Evolutionary conservation across 2,888 invertebrate genomes (phyloP), one percentile per base, ranked within the genome.

Genomic region (Smittia sp.): DNA sequence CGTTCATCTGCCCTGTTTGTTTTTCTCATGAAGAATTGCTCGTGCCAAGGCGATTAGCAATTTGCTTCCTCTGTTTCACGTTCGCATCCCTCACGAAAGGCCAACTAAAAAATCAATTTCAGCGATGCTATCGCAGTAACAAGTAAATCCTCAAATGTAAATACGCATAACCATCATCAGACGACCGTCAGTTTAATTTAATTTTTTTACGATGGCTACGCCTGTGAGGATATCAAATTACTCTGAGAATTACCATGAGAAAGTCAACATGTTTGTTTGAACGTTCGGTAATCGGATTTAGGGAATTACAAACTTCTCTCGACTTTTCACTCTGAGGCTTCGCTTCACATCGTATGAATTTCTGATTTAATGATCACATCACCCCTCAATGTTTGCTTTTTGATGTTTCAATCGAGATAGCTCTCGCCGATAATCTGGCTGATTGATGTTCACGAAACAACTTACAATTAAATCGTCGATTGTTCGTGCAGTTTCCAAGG

Each of bases 201-300:
- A n/a, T 20, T 63, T 63, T 63, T 63, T 63, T 63, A 27, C 20
- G n/a, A n/a, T 22, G 6, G 11, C 63, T 63, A 63, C 63, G 27
- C 20, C n/a, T 13, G 22, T 63, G 15, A 63, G 38, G 32, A 52
- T 69, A 72, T 72, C 39, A 62, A 54, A 38, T 72, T 72, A 62
- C 72, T 62, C 58, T 72, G 72, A 72, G 72, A 54, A 38, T 72
- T 72, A 62, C 72, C 72, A 72, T 72, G 72, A 72, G 72, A 72
- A 69, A 72, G 72, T 52, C 72, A 52, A 72, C 58, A 58, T 62
- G 72, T 62, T 72, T 72, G 32, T 52, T 72, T 72, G 32, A 72
- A 54, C 72, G 27, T 72, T 62, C 38, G 46, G 62, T 72, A 72
- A 72, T 72, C 72, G 58, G 72, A 72, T 72, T 72, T 63, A 24